Evolutionary conservation across 2,797 vertebrate genomes (phyloP).

Genomic region (Mycteria americana): DNA sequence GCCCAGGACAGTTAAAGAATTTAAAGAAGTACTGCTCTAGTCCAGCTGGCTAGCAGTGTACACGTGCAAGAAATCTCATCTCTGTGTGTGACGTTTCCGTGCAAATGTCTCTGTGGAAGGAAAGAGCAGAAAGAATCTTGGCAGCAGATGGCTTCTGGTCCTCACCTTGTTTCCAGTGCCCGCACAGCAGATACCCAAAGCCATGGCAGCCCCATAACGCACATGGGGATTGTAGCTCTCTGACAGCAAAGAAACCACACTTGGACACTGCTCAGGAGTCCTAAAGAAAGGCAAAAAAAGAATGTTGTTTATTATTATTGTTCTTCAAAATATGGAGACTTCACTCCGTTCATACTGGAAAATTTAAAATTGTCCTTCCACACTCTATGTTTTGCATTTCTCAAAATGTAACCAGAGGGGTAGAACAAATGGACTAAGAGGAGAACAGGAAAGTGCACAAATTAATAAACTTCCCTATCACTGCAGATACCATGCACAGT

Average conservation of each 20-base stretch:
- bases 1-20: background rate
- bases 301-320: background rate
- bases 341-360: background rate
- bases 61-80: background rate
- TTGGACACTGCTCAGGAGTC: slow-evolving; percentile 98
- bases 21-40: background rate
- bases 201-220: slow-evolving; percentile 97
- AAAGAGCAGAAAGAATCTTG: background rate
- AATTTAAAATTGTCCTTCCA: background rate
- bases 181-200: slow-evolving; percentile 98
- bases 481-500: background rate
- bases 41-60: background rate
- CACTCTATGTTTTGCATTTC: background rate
- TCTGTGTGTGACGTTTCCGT: background rate
- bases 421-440: background rate
- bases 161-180: slow-evolving; percentile 97
- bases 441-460: background rate
- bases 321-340: background rate
- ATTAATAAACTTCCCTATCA: background rate
- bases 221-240: slow-evolving; percentile 99
- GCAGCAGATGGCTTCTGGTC: background rate
- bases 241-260: slow-evolving; percentile 95
- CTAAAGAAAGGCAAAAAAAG: slow-evolving; percentile 67
- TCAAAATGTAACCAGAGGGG: background rate
- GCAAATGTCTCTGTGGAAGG: background rate